phyloP scores from a whole-genome alignment of 2,113 vertebrate genomes.

The Chinchilla lanigera region DNA sequence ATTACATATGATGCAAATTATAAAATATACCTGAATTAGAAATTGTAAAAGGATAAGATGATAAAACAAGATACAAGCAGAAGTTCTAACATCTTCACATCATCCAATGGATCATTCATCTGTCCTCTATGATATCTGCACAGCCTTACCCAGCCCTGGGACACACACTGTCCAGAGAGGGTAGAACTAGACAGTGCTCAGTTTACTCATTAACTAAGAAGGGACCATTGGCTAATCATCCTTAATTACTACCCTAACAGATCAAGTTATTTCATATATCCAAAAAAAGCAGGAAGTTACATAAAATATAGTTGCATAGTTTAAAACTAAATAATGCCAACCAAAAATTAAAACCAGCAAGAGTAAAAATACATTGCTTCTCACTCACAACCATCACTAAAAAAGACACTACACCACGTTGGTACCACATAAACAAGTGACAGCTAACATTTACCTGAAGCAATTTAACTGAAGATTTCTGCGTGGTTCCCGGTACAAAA shows the following conservation, averaged over 20 bases:
- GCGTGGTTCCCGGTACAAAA: conserved; percentile 49
- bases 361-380: not conserved
- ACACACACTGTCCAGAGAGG: not conserved
- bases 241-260: conserved; percentile 11
- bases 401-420: not conserved
- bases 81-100: conserved; percentile 6
- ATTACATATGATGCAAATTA: not conserved
- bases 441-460: conserved; percentile 52
- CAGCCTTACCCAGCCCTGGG: not conserved
- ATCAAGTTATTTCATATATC: not conserved
- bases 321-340: conserved; percentile 33
- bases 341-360: conserved; percentile 26
- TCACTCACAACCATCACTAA: conserved; percentile 1
- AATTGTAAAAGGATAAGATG: not conserved
- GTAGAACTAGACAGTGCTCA: not conserved
- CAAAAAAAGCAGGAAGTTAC: not conserved
- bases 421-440: conserved; percentile 11
- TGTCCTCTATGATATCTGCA: not conserved
- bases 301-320: not conserved
- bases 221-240: not conserved
- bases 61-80: not conserved
- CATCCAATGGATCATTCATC: not conserved
- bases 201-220: conserved; percentile 41
- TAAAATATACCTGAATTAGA: not conserved
- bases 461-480: conserved; percentile 9